Evolutionary conservation across 23 tunicate genomes (phyloP), one percentile per base, ranked within the genome.

Genomic region (Halocynthia aurantium): DNA sequence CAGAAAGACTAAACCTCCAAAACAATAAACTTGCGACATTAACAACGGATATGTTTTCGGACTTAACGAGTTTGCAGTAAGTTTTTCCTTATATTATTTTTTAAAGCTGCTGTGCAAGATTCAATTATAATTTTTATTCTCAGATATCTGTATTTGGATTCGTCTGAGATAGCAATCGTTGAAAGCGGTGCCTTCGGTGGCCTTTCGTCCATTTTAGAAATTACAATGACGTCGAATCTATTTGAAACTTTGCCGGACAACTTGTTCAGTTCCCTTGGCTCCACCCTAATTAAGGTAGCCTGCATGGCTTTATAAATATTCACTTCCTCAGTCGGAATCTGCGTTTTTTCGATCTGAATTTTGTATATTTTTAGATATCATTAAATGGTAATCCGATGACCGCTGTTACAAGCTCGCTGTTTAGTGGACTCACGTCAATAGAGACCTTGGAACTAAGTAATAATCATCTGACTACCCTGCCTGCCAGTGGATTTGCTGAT

Each of bases 131-230:
- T 40, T 12, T 40, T 12, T 61, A 44, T 80, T 57, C 62, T 9
- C 69, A 87, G 93, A 71, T 22, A 52, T 9, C 49, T 87, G 13
- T 71, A 70, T 9, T 62, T 87, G 18, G 82, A 87, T 64, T 72
- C 86, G 11, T 51, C 65, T 22, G 75, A 61, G 18, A 54, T 87
- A 17, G 69, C 76, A 8, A 77, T 80, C 5, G 52, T 89, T 22
- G 85, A 89, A 60, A 80, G 69, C 19, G 96, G 88, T 19, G 96
- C 96, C 6, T 89, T 89, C 75, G 76, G 80, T 61, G 88, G 96
- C 6, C 80, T 89, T 7, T 57, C 85, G 6, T 53, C 96, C 11
- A 69, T 89, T 15, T 70, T 69, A 9, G 75, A 82, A 70, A 77
- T 89, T 7, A 70, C 85, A 11, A 50, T 89, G 22, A 20, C 70